Base-by-base conservation (phyloP, 2,888 invertebrate species). In the Chymomyza fuscimana region DNA sequence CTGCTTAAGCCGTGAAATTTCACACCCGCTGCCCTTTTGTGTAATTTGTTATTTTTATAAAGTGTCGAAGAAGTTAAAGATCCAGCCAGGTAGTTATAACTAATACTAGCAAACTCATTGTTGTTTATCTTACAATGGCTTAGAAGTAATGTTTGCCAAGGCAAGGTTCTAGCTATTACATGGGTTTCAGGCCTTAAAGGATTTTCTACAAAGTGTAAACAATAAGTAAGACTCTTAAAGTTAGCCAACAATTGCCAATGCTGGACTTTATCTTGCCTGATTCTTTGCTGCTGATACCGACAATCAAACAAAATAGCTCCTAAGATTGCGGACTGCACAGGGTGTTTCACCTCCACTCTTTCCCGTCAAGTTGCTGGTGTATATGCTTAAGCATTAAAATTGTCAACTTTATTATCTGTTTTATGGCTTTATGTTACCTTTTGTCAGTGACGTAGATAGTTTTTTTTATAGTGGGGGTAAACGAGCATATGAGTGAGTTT, bases 381-480 rank as follows among this genome's bases (percentile, higher is more conserved):
- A 40, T 46, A 29, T 19, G 32, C 16, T 59, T 19, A 60, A 66
- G 66, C 78, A 71, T 78, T 82, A 56, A 77, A 72, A 63, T 74
- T 81, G 81, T 83, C 78, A 76, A 78, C 73, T 78, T 76, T 78
- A 70, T 72, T 81, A 82, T 83, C 83, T 75, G 70, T 16, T 29
- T 67, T 52, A 65, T 58, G 66, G 74, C 58, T 70, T 73, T 58
- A 66, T 64, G 67, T 60, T 70, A 58, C n/a, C 22, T 22, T 32
- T 32, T 32, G 32, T 2, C 32, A 32, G 32, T 32, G 32, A 9
- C 32, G 32, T 32, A 9, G 32, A 9, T 2, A 9, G 32, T 7
- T 3, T 32, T 4, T 7, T 4, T 32, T 5, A 7, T 32, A 32
- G 9, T 5, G 32, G 32, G 32, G 32, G 25, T 4, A 25, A 1